Conservation (phyloP, 2,113 vertebrate species). For the Nerophis ophidion region DNA sequence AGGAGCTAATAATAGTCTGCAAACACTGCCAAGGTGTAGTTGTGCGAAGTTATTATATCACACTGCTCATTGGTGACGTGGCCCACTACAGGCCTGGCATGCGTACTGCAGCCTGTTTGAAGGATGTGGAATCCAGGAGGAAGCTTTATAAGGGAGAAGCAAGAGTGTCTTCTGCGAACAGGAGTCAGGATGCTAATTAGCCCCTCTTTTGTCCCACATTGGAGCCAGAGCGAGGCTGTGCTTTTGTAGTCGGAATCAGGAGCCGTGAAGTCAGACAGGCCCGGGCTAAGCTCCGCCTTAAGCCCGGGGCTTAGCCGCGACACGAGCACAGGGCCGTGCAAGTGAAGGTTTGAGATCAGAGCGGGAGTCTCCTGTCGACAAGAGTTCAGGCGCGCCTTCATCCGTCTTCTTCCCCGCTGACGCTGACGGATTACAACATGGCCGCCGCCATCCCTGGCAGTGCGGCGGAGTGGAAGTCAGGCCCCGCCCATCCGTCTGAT, state of each 20-base stretch:
- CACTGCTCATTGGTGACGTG: too few species aligned
- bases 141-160: too few species aligned
- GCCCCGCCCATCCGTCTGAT: slow-evolving; percentile 2
- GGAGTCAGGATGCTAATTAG: background rate
- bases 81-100: too few species aligned
- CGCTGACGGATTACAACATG: slow-evolving; percentile 60
- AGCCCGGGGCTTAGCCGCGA: slow-evolving; percentile 51
- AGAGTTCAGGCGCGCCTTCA: slow-evolving; percentile 32
- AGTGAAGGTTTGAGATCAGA: slow-evolving; percentile 61
- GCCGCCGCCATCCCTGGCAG: slow-evolving; percentile 47
- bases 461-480: slow-evolving; percentile 50
- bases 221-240: slow-evolving; percentile 28
- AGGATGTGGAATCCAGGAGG: too few species aligned
- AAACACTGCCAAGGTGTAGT: too few species aligned
- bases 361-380: slow-evolving; percentile 65
- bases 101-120: too few species aligned
- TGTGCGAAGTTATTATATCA: too few species aligned
- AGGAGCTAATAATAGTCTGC: too few species aligned
- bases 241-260: slow-evolving; percentile 48
- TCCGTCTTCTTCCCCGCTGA: slow-evolving; percentile 35
- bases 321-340: slow-evolving; percentile 29
- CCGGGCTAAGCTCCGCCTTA: slow-evolving; percentile 32
- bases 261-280: background rate
- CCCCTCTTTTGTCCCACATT: background rate
- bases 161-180: background rate